A percentile compares a stretch with the other conserved stretches of the same genome.
Evolutionary conservation across 2,113 vertebrate genomes (phyloP).

Genomic region (Pituophis catenifer): DNA sequence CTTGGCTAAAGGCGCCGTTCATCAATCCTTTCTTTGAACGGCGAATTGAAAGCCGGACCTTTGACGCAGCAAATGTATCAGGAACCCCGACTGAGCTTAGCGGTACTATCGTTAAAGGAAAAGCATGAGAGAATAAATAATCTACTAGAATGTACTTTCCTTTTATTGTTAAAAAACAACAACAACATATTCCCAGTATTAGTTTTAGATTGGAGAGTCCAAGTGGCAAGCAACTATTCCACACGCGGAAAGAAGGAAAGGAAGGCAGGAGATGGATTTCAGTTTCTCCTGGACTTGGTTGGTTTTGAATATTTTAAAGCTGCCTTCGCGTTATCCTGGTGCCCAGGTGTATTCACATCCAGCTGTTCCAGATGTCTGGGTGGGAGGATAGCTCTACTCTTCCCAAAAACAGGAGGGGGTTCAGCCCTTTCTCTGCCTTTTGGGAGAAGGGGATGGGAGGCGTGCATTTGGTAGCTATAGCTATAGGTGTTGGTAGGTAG

Average conservation of each 20-base stretch:
- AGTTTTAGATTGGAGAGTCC: background rate
- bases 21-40: background rate
- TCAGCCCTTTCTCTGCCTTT: background rate
- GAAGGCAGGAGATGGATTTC: background rate
- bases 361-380: background rate
- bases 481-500: background rate
- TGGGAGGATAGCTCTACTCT: background rate
- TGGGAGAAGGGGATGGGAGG: background rate
- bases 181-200: background rate
- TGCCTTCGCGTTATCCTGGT: background rate
- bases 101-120: background rate
- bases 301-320: background rate
- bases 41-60: background rate
- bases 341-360: background rate
- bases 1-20: background rate
- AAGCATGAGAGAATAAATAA: background rate
- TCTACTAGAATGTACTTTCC: background rate
- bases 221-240: background rate
- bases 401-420: background rate
- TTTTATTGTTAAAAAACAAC: background rate
- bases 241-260: background rate
- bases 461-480: background rate
- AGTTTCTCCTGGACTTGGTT: background rate
- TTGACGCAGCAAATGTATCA: background rate
- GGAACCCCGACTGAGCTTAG: background rate